phyloP scores from a whole-genome alignment of 2,113 vertebrate species.

The Polyodon spathula region DNA sequence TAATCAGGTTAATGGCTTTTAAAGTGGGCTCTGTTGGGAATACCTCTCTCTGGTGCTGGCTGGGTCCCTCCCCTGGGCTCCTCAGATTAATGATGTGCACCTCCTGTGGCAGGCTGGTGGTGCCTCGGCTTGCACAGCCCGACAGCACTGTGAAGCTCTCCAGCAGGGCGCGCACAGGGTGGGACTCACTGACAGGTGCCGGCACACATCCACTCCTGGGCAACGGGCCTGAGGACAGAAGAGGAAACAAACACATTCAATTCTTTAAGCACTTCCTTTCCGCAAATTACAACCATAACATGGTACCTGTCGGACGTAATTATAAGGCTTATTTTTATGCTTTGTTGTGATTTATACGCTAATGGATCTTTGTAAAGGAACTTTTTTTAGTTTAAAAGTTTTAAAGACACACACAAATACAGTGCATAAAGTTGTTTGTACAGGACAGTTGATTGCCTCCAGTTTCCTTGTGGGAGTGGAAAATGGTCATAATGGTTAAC shows the following conservation, averaged over 20 bases:
- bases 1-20: too few species aligned
- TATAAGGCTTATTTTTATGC: too few species aligned
- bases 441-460: too few species aligned
- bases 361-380: too few species aligned
- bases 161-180: slow-evolving; percentile 78
- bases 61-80: slow-evolving; percentile 35
- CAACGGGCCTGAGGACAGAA: slow-evolving; percentile 56
- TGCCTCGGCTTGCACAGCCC: slow-evolving; percentile 84
- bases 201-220: slow-evolving; percentile 63
- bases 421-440: too few species aligned
- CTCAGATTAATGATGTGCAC: slow-evolving; percentile 88
- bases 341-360: too few species aligned
- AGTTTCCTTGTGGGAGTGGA: too few species aligned
- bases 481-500: too few species aligned
- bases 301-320: not conserved
- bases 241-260: slow-evolving; percentile 19
- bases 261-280: not conserved
- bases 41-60: slow-evolving; percentile 61
- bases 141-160: slow-evolving; percentile 80
- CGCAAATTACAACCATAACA: not conserved
- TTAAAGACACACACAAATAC: too few species aligned
- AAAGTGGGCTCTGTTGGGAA: slow-evolving; percentile 19
- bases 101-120: slow-evolving; percentile 66
- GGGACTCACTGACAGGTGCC: slow-evolving; percentile 64
- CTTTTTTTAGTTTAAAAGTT: too few species aligned